Evolutionary conservation across 2,113 vertebrate genomes (phyloP), one percentile per base, ranked within the genome.

Genomic region (Pyrgilauda ruficollis): DNA sequence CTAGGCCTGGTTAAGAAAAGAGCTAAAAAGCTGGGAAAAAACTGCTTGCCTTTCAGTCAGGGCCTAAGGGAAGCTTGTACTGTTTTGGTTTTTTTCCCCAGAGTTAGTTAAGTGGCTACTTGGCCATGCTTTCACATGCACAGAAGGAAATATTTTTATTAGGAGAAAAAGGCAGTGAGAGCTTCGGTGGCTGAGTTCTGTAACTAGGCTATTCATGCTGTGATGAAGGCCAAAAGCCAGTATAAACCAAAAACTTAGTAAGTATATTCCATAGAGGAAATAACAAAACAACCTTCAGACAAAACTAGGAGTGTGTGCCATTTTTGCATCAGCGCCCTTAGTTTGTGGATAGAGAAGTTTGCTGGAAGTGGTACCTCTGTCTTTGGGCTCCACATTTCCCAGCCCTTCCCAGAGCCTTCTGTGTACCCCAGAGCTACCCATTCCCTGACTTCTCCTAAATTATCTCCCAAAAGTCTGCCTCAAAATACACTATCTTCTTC

Each of bases 141-240:
- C 1, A 5, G 73, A 74, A 78, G 47, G 77, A 87, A 95, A 43
- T 93, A 96, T 78, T 96, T 95, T 91, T 91, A 87, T 91, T 81
- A 67, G 64, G 64, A 82, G 84, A 84, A 91, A 89, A 75, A 87
- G 44, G 10, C 84, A 78, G 55, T 89, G 91, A 74, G 84, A 92
- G 75, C 50, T 78, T 90, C 43, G 35, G 66, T 79, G 56, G 16
- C 66, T 94, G 91, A 82, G 52, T 89, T 56, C 33, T 87, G 73
- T 37, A 89, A 52, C 56, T 74, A 67, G 56, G n/a, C 55, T 94
- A 7, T 92, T 89, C 55, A 35, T 77, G 76, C 80, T 94, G 89
- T 96, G 91, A 90, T 73, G 44, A 80, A 73, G 76, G 68, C 93
- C 59, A 90, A 89, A 88, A 84, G 73, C 84, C 91, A 90, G 68